Percentiles rank a stretch among this genome's conserved stretches.
phyloP scores from a whole-genome alignment of 2,888 invertebrate genomes.

The Lymantria dispar region DNA sequence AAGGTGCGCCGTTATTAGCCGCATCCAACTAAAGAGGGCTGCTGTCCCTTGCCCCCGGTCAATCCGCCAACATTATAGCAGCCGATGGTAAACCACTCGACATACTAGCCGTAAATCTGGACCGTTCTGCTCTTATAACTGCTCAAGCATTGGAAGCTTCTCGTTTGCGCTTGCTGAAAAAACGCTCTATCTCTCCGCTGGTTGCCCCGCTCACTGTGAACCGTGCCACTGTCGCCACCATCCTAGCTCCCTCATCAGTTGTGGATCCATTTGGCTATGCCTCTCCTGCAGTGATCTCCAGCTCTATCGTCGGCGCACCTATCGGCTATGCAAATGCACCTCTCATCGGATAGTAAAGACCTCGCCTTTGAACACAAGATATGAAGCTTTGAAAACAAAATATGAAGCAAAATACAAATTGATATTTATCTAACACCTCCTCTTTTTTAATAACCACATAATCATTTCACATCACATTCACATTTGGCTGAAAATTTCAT shows the following conservation, averaged over 20 bases:
- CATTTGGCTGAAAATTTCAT: no score
- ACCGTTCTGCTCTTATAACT: constrained; percentile 67
- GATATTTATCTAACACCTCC: no score
- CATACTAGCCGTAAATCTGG: constrained; percentile 71
- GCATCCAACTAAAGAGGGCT: constrained; percentile 61
- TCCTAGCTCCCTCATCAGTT: constrained; percentile 31
- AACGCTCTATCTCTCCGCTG: constrained; percentile 47
- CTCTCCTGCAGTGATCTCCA: constrained; percentile 34
- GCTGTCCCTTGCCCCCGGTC: constrained; percentile 69
- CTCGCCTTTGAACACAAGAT: no score
- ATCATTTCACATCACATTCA: no score
- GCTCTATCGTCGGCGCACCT: neutral
- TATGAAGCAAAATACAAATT: no score
- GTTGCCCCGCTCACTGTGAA: constrained; percentile 27
- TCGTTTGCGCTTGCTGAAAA: constrained; percentile 60
- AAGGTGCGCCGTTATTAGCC: constrained; percentile 2
- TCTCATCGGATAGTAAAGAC: neutral
- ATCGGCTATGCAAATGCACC: constrained; percentile 1
- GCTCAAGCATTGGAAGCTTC: constrained; percentile 54
- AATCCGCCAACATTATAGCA: constrained; percentile 67
- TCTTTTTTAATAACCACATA: no score
- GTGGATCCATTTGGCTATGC: constrained; percentile 50
- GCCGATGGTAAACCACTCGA: constrained; percentile 72
- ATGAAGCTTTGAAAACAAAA: no score
- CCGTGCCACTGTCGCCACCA: constrained; percentile 10